A percentile compares a stretch with the other conserved stretches of the same genome.
Evolutionary conservation across 2,113 vertebrate genomes (phyloP).

Genomic region (Lipophrys pholis): DNA sequence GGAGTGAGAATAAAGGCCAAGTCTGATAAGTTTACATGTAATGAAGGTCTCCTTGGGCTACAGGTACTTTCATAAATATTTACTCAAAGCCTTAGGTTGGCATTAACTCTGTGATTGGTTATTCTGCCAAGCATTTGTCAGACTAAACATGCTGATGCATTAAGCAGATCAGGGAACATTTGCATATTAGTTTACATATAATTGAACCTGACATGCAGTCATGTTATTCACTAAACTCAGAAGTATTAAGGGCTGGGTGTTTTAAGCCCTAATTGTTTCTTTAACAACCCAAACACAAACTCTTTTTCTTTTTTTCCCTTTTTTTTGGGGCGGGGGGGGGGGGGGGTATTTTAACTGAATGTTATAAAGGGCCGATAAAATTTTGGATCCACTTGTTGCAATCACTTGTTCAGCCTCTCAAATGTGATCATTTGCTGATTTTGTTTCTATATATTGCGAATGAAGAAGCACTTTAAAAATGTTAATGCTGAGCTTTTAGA

Average conservation of each 20-base stretch:
- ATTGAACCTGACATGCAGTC: slow-evolving; percentile 38
- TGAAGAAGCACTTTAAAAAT: not conserved
- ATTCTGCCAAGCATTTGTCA: slow-evolving; percentile 58
- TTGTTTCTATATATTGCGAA: not conserved
- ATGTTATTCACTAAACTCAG: not conserved
- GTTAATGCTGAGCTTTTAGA: not conserved
- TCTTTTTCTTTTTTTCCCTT: too few relatives aligned
- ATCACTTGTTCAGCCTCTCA: not conserved
- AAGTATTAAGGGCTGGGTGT: too few relatives aligned
- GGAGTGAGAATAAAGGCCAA: slow-evolving; percentile 32
- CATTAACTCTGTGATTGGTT: slow-evolving; percentile 18
- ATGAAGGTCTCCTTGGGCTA: slow-evolving; percentile 46
- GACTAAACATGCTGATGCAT: slow-evolving; percentile 55
- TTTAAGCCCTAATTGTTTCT: too few relatives aligned
- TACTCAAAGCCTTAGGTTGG: slow-evolving; percentile 49
- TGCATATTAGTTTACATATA: slow-evolving; percentile 43
- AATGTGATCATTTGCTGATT: not conserved
- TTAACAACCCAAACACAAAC: too few relatives aligned
- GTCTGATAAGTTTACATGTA: slow-evolving; percentile 23
- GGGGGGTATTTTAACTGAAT: not conserved
- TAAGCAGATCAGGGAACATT: slow-evolving; percentile 58
- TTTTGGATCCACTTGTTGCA: not conserved
- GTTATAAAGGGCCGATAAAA: not conserved
- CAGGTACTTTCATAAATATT: slow-evolving; percentile 67
- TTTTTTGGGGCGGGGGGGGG: too few relatives aligned